Evolutionary conservation across 2,113 vertebrate genomes (phyloP).

Genomic region (Peromyscus leucopus): DNA sequence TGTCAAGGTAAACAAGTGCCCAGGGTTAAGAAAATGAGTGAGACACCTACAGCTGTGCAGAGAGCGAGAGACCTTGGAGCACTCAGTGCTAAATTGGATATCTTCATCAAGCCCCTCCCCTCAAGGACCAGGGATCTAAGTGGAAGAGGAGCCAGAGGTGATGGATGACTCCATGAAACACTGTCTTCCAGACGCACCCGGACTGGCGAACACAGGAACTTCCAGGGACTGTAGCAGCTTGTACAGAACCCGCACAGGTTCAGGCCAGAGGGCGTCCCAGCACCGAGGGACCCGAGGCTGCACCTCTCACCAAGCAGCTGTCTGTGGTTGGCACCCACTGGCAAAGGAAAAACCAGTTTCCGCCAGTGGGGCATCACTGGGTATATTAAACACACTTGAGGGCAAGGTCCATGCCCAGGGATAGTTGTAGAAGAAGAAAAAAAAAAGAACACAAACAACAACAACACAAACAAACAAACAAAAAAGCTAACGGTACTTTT

Average conservation of each 20-base stretch:
- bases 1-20: not conserved
- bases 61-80: not conserved
- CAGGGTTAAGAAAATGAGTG: not conserved
- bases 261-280: not conserved
- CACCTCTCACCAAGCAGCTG: not conserved
- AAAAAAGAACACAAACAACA: not conserved
- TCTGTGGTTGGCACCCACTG: not conserved
- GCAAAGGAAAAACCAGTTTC: not conserved
- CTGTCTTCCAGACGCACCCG: not conserved
- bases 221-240: not conserved
- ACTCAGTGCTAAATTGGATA: fast-evolving
- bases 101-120: not conserved
- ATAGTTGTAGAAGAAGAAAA: not conserved
- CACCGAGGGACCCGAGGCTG: not conserved
- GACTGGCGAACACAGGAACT: not conserved
- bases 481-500: not conserved
- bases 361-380: not conserved
- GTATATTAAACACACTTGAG: not conserved
- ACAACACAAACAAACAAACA: not conserved
- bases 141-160: not conserved
- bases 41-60: no score
- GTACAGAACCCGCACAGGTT: not conserved
- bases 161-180: not conserved
- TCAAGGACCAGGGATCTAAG: not conserved
- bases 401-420: not conserved